Evolutionary conservation across 2,797 vertebrate species (phyloP).

Genomic region (Falco cherrug): DNA sequence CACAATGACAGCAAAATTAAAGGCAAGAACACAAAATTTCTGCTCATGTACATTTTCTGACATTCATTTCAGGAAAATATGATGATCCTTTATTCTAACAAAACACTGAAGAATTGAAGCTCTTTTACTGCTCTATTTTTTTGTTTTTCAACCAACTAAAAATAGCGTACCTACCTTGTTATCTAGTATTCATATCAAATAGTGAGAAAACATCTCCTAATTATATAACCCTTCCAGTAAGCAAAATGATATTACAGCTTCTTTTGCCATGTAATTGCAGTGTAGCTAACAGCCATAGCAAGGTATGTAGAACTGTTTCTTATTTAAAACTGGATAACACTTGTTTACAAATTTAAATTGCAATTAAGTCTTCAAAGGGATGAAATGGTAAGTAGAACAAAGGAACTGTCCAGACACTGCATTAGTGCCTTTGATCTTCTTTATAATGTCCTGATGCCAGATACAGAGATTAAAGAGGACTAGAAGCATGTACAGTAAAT

Average conservation of each 20-base stretch:
- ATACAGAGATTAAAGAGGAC: not conserved
- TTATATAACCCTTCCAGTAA: not conserved
- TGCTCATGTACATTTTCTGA: not conserved
- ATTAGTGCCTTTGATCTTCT: slow-evolving; percentile 57
- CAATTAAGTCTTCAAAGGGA: slow-evolving; percentile 42
- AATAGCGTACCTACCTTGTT: not conserved
- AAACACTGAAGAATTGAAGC: not conserved
- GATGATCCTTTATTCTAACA: not conserved
- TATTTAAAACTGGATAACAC: not conserved
- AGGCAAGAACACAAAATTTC: not conserved
- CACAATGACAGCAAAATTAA: not conserved
- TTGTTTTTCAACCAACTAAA: not conserved
- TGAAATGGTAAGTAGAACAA: slow-evolving; percentile 53
- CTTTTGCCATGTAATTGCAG: not conserved
- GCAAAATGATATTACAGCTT: not conserved
- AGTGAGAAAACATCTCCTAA: not conserved
- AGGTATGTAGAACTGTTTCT: not conserved
- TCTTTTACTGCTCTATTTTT: not conserved
- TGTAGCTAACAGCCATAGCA: not conserved
- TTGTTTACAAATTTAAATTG: slow-evolving; percentile 37
- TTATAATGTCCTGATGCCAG: not conserved
- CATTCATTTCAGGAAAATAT: not conserved
- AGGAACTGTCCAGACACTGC: slow-evolving; percentile 22
- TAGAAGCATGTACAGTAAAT: not conserved
- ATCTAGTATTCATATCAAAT: not conserved